These are phyloP conservation scores for Delichon dasypus DNA, from an alignment of 2,797 vertebrate genomes.

Conservation along the genomic window DNA sequence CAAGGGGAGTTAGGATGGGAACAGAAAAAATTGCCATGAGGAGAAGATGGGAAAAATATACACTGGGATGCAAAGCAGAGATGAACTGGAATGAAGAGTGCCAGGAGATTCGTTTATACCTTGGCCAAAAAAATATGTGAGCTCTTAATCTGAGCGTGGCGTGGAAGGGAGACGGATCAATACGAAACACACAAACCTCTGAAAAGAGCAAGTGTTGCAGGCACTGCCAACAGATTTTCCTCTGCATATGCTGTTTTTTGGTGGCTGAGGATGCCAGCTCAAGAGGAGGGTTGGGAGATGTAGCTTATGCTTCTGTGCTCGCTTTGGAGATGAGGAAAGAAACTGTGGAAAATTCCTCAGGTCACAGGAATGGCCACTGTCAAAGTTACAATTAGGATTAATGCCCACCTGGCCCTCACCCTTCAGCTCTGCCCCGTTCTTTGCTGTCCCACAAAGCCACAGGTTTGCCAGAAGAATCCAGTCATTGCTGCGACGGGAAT, in stretches of 20 bases:
- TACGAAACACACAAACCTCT: not conserved
- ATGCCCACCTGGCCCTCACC: not conserved
- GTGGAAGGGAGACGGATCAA: not conserved
- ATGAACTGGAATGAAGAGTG: not conserved
- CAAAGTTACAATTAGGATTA: not conserved
- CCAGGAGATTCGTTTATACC: not conserved
- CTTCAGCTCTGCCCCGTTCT: not conserved
- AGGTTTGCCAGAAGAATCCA: not conserved
- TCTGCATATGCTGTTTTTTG: not conserved
- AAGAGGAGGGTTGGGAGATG: not conserved
- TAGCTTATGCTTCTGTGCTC: not conserved
- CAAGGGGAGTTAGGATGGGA: not conserved
- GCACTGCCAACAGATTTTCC: not conserved
- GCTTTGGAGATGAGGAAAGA: not conserved
- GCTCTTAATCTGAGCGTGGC: not conserved
- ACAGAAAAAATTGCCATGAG: not conserved
- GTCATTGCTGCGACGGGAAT: not conserved
- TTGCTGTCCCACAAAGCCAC: not conserved
- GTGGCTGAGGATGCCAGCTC: not conserved
- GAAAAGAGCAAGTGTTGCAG: not conserved
- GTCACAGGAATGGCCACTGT: not conserved
- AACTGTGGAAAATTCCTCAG: not conserved
- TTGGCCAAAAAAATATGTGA: not conserved
- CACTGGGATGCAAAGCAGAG: not conserved
- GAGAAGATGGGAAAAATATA: not conserved